Evolutionary conservation across 2,113 vertebrate genomes (phyloP), one percentile per base, ranked within the genome.

Genomic region (Hucho hucho): DNA sequence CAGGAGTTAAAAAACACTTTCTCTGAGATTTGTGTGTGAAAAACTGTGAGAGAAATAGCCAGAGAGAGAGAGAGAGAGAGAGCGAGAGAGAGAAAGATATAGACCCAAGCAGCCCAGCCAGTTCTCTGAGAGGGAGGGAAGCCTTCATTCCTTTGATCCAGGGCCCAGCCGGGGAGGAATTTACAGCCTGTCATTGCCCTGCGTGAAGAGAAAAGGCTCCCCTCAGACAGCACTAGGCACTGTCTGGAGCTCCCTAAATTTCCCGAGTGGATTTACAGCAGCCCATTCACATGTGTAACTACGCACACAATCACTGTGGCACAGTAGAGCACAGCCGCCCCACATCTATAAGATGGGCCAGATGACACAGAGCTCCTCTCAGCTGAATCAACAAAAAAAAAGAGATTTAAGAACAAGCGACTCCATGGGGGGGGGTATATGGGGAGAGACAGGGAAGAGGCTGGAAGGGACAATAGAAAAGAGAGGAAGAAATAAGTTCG

Each of bases 391-490:
- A 73, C 75, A 61, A 68, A 80, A 75, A 80, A 80, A 47, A 29
- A 65, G 12, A 25, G 64, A 47, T 47, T 66, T 58, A 80, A 47
- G 76, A 74, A 80, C 14, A 65, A 72, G 12, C 29, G 68, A 67
- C 74, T 66, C 14, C 70, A 67, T 24, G 24, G 1, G 94, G 93
- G 29, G 93, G 92, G 90, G 82, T 80, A 93, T 90, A 46, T 9
- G 49, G 49, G 4, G 46, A 2, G 12, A 47, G 46, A 47, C 9
- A 47, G 11, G 46, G 46, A 47, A 47, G 46, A 14, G 13, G 49
- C 16, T 53, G 49, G 49, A 53, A 18, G 49, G 4, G 14, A 18
- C 37, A 53, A 18, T 53, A 53, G 49, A 53, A 53, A 18, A 43
- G 37, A 43, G 2, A 43, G 37, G 37, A 43, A 43, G 2, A 43